Evolutionary conservation across 2,797 vertebrate genomes (phyloP).

Genomic region (Sarcoramphus papa): DNA sequence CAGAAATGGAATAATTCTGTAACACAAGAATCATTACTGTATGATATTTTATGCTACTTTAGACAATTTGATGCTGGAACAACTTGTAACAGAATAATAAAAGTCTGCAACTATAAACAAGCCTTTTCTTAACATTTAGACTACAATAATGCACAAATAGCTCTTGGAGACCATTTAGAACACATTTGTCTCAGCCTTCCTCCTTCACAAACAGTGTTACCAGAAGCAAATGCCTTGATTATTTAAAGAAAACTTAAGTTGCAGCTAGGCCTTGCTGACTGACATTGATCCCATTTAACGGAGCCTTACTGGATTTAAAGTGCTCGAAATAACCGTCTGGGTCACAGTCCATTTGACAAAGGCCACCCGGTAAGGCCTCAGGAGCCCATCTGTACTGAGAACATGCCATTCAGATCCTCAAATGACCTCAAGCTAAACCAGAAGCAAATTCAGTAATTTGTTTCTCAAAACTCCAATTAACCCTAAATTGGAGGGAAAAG

Average conservation of each 20-base stretch:
- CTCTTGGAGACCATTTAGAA: not conserved
- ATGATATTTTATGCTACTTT: not conserved
- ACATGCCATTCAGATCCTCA: not conserved
- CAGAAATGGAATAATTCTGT: not conserved
- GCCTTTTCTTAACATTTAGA: not conserved
- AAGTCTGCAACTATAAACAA: not conserved
- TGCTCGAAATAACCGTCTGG: slow-evolving; percentile 16
- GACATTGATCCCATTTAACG: slow-evolving; percentile 17
- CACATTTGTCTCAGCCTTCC: not conserved
- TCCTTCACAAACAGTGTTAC: not conserved
- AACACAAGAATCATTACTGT: not conserved
- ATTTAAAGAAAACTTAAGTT: not conserved
- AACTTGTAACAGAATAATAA: not conserved
- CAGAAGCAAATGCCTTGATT: not conserved
- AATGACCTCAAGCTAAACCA: not conserved
- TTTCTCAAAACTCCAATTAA: slow-evolving; percentile 1
- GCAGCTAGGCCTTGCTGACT: not conserved
- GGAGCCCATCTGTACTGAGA: not conserved
- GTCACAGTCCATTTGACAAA: slow-evolving; percentile 13
- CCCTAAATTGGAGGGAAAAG: not conserved
- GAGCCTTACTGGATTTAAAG: slow-evolving; percentile 20
- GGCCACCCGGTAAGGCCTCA: not conserved
- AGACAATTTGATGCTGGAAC: not conserved
- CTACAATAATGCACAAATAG: not conserved
- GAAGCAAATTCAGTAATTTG: not conserved